phyloP scores from a whole-genome alignment of 1,140 invertebrate species.

The Pseudomyrmex pallidus region DNA sequence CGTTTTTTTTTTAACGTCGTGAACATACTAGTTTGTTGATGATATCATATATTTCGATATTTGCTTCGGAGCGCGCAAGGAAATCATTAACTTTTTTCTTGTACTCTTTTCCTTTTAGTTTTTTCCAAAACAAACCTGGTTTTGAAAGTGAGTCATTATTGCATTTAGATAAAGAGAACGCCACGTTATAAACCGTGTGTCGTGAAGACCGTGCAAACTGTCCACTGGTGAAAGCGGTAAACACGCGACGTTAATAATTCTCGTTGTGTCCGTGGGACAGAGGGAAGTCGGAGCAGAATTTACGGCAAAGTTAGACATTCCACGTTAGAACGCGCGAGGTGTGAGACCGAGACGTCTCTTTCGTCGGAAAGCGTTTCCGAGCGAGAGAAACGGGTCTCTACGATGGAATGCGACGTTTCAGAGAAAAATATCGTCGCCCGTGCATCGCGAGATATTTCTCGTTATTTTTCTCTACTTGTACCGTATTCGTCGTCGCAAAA shows the following conservation, averaged over 20 bases:
- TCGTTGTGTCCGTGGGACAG: constrained; percentile 44
- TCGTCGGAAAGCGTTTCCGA: constrained; percentile 18
- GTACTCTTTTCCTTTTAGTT: neutral
- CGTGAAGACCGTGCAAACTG: constrained; percentile 50
- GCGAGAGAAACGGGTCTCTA: neutral
- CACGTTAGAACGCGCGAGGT: constrained; percentile 43
- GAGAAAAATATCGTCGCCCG: constrained; percentile 23
- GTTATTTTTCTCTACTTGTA: constrained; percentile 19
- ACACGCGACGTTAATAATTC: constrained; percentile 66
- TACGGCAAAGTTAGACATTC: constrained; percentile 59
- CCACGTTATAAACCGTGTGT: constrained; percentile 41
- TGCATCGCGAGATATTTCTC: constrained; percentile 21
- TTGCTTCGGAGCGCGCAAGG: too few species aligned
- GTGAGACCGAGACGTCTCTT: constrained; percentile 31
- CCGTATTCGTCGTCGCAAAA: neutral
- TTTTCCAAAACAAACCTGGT: neutral
- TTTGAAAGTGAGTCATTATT: neutral
- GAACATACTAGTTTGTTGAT: too few species aligned
- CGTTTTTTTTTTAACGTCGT: too few species aligned
- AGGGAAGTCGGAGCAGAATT: constrained; percentile 47
- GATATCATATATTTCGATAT: too few species aligned
- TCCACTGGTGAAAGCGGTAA: constrained; percentile 28
- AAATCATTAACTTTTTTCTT: neutral
- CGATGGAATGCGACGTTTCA: constrained; percentile 25
- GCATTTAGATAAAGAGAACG: neutral